phyloP scores from a whole-genome alignment of 2,113 vertebrate species.

The Nanger granti region DNA sequence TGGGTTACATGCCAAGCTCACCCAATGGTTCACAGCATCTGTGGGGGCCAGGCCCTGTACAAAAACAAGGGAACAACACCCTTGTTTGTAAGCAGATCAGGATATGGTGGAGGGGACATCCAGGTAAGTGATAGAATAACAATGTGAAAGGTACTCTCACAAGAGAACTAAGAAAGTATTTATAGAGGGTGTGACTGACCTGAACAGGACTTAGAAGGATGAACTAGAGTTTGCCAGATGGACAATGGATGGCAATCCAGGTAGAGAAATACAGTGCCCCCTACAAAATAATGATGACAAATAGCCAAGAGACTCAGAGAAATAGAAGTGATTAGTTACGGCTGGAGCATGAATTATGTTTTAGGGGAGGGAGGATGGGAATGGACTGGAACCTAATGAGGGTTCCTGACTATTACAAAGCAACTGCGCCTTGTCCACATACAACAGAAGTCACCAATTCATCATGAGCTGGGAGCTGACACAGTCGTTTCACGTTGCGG shows the following conservation, averaged over 20 bases:
- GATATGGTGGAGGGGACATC: not conserved
- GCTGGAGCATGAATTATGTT: not conserved
- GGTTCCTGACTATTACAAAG: not conserved
- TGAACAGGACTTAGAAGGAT: not conserved
- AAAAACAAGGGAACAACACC: accelerated
- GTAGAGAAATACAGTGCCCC: not conserved
- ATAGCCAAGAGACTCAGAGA: not conserved
- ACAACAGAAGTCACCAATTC: not conserved
- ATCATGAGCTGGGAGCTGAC: not conserved
- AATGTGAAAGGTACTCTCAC: not conserved
- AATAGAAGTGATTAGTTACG: not conserved
- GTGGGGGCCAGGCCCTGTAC: not conserved
- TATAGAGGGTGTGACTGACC: not conserved
- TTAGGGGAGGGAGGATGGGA: not conserved
- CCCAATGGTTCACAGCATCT: not conserved
- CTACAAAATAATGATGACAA: not conserved
- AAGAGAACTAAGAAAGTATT: not conserved
- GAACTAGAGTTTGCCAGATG: not conserved
- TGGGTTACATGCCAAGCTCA: not conserved
- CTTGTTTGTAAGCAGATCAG: not conserved
- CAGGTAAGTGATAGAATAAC: not conserved
- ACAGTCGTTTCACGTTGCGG: not conserved
- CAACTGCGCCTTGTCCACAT: not conserved
- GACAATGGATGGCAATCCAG: not conserved
- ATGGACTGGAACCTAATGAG: not conserved